Evolutionary conservation across 2,888 invertebrate genomes (phyloP), one percentile per base, ranked within the genome.

Genomic region (Lepeophtheirus nordmannii): DNA sequence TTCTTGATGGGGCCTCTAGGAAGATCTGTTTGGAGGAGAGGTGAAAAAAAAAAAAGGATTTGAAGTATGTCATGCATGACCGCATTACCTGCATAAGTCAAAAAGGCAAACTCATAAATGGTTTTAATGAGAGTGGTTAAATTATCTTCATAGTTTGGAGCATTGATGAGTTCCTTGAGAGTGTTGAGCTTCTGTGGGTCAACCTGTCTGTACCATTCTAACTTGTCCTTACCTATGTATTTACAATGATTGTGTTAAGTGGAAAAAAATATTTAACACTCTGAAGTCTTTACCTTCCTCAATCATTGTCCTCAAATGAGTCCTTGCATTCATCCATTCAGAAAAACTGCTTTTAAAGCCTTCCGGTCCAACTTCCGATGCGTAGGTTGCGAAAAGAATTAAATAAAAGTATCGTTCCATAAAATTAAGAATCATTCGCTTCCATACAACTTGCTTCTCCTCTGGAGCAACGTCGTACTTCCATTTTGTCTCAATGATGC

Each of bases 401-500:
- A 64, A 37, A 12, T 56, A 56, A 41, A 64, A 64, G 38, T 64
- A 64, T 53, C 64, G 53, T 30, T 64, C 64, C 64, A 64, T 64
- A 56, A 64, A 62, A 23, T 64, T 64, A 22, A 64, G 57, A 64
- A 64, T 64, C 56, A 64, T 46, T 46, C 41, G 56, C 56, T 56
- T 64, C 64, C 64, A 64, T 11, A 64, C 64, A 1, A 64, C 56
- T 30, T 64, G 64, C 64, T 64, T 64, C 30, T 64, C 64, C 57
- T 64, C 64, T 17, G 53, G 64, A 23, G 64, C 64, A 20, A 64
- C 64, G 23, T 64, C 64, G 23, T 64, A 64, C 9, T 64, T 64
- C 64, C 64, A 64, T 30, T 64, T 64, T n/a, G 64, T 64, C 46
- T 64, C 64, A 30, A 64, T 64, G 53, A 64, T 64, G 56, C 64